Conservation (phyloP, 2,888 invertebrate genomes). For the Drosophila affinis region DNA sequence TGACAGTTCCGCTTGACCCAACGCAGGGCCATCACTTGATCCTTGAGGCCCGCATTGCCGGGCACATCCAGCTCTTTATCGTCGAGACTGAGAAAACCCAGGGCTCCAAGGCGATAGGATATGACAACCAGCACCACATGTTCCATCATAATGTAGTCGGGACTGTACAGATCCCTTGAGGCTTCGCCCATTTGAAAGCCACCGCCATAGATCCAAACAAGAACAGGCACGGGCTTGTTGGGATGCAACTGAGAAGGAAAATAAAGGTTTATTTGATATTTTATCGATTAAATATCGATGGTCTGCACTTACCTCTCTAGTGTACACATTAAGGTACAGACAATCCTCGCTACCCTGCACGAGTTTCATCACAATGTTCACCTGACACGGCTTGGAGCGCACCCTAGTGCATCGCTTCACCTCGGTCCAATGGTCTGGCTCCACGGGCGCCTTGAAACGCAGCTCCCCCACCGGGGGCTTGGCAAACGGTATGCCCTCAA, state of each 20-base stretch:
- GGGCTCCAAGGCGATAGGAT: conserved; percentile 84
- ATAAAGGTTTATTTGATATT: not conserved
- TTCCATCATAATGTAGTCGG: conserved; percentile 84
- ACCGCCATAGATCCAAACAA: conserved; percentile 85
- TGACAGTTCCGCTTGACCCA: conserved; percentile 85
- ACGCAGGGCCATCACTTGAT: conserved; percentile 85
- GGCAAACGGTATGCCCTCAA: conserved; percentile 83
- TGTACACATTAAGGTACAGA: conserved; percentile 85
- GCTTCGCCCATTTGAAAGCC: conserved; percentile 84
- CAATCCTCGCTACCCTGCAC: conserved; percentile 85
- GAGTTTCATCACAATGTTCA: conserved; percentile 81
- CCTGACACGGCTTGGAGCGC: conserved; percentile 81
- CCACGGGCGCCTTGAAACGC: conserved; percentile 84
- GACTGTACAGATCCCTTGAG: conserved; percentile 83
- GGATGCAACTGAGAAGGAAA: conserved; percentile 72
- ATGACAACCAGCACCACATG: conserved; percentile 84
- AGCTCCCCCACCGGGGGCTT: conserved; percentile 82
- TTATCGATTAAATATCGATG: not conserved
- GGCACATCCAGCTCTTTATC: conserved; percentile 84
- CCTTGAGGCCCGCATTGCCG: conserved; percentile 85
- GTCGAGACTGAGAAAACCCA: conserved; percentile 84
- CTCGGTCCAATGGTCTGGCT: conserved; percentile 83
- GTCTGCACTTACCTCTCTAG: conserved; percentile 74
- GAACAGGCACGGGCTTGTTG: conserved; percentile 80
- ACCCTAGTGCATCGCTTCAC: conserved; percentile 83